Base-by-base conservation (phyloP, 2,797 vertebrate species). In the Phaenicophaeus curvirostris region DNA sequence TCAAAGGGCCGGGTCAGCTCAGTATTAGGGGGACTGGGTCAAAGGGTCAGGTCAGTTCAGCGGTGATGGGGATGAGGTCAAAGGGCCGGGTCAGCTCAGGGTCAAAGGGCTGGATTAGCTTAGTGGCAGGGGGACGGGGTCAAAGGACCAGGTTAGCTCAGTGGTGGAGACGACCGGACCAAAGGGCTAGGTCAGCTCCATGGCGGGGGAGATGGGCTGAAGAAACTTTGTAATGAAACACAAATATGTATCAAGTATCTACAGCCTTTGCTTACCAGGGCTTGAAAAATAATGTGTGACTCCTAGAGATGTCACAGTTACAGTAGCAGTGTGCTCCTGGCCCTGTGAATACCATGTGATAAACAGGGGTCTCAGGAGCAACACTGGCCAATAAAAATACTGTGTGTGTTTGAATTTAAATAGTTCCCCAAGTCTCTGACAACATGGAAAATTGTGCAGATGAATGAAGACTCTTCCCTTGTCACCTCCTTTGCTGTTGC, bases 251-350 rank as follows among this genome's bases (percentile, higher is more conserved):
- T 28, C 7, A 15, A 11, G 41, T 30, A 46, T 66, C 55, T 4
- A 35, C 61, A 39, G 44, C 1, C 37, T 24, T 30, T 48, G 24
- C 6, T 37, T n/a, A 17, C 5, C 0, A 0, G 33, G 58, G 12
- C 48, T 73, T 65, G 54, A 33, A 4, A 54, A 24, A 8, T 4
- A 3, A n/a, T 24, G 35, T 44, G 30, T 54, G 44, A 11, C 44
- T 48, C 15, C 53, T 7, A 8, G 37, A 44, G 28, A 1, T 42
- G 58, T 48, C 53, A 3, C 20, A 7, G 27, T 27, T 41, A 1
- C 6, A 33, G 18, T 21, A 66, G 30, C 33, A 24, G 24, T 1
- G 28, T 0, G 0, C 20, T 72, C 35, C 31, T 6, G n/a, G 50
- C 30, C n/a, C 1, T 20, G 5, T 11, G 51, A 46, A 30, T 15